A percentile compares a stretch with the other conserved stretches of the same genome.
phyloP scores from a whole-genome alignment of 2,888 invertebrate genomes.

The Tachina grossa region DNA sequence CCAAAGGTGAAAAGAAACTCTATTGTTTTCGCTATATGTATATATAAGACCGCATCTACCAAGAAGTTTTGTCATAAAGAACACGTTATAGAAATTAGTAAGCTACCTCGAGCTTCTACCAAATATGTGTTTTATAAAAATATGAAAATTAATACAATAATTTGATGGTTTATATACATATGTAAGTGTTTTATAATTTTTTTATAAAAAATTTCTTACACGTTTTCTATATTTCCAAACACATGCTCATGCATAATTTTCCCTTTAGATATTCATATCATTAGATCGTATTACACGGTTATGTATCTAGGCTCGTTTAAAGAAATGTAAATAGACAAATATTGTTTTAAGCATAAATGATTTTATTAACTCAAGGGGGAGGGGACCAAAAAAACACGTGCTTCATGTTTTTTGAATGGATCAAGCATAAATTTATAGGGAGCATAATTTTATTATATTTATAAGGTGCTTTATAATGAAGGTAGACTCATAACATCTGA shows the following conservation, averaged over 20 bases:
- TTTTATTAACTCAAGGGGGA: slow-evolving; percentile 35
- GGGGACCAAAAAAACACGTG: slow-evolving; percentile 7
- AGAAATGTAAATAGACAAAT: slow-evolving; percentile 64
- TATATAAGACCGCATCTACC: too few relatives aligned
- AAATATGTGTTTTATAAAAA: too few relatives aligned
- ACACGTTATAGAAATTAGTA: too few relatives aligned
- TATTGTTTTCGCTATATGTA: too few relatives aligned
- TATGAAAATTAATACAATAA: too few relatives aligned
- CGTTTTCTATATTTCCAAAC: not conserved
- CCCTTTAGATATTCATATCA: not conserved
- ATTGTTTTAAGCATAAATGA: slow-evolving; percentile 60
- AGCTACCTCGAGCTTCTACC: too few relatives aligned
- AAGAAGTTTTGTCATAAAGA: too few relatives aligned
- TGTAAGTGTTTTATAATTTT: too few relatives aligned
- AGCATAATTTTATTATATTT: not conserved
- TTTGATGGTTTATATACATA: too few relatives aligned
- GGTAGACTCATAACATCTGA: not conserved
- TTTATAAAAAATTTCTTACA: not conserved
- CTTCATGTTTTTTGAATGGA: slow-evolving; percentile 27
- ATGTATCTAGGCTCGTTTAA: slow-evolving; percentile 27
- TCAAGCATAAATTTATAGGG: slow-evolving; percentile 43
- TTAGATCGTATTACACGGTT: not conserved
- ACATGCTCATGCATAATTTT: slow-evolving; percentile 1
- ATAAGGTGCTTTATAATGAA: too few relatives aligned
- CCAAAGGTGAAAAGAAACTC: too few relatives aligned